phyloP scores from a whole-genome alignment of 2,113 vertebrate genomes.

The Pelecanoides urinatrix region DNA sequence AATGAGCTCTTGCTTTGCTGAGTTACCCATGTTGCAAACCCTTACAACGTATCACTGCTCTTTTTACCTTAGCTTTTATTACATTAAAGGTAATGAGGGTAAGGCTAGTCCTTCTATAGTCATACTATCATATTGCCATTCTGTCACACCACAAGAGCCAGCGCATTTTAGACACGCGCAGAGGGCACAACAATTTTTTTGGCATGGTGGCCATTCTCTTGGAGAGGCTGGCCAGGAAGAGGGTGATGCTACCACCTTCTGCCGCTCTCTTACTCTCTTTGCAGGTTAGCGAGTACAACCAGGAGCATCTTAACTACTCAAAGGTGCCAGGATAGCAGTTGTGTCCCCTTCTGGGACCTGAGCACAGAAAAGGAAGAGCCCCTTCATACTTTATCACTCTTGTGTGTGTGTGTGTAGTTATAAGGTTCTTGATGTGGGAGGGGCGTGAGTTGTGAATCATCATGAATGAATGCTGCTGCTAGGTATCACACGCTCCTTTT shows the following conservation, averaged over 20 bases:
- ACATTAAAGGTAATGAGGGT: background rate
- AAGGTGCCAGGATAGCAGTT: background rate
- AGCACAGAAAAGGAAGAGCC: background rate
- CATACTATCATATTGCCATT: background rate
- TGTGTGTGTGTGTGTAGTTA: background rate
- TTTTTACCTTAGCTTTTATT: background rate
- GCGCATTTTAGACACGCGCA: rapidly evolving
- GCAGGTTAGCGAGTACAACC: background rate
- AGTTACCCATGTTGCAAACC: background rate
- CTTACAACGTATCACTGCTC: background rate
- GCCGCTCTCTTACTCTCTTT: background rate
- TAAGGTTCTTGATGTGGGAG: background rate
- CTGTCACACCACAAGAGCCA: background rate
- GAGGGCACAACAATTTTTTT: background rate
- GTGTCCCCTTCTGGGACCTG: background rate
- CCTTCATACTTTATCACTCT: background rate
- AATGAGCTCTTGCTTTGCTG: background rate
- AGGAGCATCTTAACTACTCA: background rate
- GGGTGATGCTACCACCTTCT: background rate
- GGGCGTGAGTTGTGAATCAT: background rate
- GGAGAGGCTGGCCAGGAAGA: background rate
- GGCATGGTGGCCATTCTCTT: background rate
- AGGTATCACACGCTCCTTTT: background rate
- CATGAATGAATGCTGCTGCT: background rate
- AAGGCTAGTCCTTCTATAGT: background rate